Percentiles rank a stretch among this genome's conserved stretches.
Conservation (phyloP, 1,140 invertebrate species). For the Megalonaias nervosa region DNA sequence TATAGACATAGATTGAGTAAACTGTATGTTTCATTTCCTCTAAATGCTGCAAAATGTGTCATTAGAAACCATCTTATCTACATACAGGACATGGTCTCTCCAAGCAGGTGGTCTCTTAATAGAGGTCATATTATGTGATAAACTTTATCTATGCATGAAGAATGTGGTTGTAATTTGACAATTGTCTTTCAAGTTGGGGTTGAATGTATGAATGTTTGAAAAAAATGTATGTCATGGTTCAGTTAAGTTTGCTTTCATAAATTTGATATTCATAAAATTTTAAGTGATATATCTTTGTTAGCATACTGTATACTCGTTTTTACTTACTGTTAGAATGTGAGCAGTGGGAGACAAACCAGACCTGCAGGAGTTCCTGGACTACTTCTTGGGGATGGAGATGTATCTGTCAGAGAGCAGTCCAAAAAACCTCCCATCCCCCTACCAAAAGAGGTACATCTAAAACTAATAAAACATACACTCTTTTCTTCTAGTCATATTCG, state of each 20-base stretch:
- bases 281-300: neutral
- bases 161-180: too few species aligned
- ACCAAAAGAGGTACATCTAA: conserved; percentile 31
- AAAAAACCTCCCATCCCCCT: conserved; percentile 31
- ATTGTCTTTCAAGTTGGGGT: neutral
- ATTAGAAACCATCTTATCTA: too few species aligned
- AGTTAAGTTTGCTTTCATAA: neutral
- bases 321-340: too few species aligned
- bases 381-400: conserved; percentile 27
- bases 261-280: neutral
- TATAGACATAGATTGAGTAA: too few species aligned
- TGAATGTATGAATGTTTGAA: neutral
- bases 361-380: conserved; percentile 47
- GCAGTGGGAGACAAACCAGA: conserved; percentile 12
- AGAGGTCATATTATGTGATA: too few species aligned
- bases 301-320: neutral
- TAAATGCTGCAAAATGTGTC: too few species aligned
- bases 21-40: too few species aligned
- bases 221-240: neutral
- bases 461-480: neutral
- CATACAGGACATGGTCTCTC: too few species aligned
- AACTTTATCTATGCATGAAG: too few species aligned
- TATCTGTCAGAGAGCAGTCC: conserved; percentile 10
- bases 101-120: too few species aligned
- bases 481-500: neutral